phyloP scores from a whole-genome alignment of 2,797 vertebrate genomes.

The Pseudocheirus occidentalis region DNA sequence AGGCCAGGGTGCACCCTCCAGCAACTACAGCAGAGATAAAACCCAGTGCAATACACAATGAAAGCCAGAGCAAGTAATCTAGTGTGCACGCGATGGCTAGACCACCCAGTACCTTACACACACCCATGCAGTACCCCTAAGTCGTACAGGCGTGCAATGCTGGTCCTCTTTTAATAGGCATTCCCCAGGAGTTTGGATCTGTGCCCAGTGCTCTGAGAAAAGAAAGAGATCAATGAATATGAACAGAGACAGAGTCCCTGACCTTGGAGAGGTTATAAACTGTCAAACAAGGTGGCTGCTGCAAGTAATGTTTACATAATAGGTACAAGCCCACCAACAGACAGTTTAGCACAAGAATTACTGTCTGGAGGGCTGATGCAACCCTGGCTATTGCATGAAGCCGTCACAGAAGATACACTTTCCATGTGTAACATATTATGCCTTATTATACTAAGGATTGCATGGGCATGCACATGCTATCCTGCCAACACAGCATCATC shows the following conservation, averaged over 20 bases:
- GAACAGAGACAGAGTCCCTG: background rate
- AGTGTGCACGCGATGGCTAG: background rate
- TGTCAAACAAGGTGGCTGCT: background rate
- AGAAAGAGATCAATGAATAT: background rate
- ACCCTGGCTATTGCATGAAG: background rate
- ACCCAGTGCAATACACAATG: background rate
- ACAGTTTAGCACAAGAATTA: background rate
- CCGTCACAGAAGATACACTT: background rate
- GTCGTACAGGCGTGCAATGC: background rate
- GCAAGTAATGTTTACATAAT: conserved; percentile 37
- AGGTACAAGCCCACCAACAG: background rate
- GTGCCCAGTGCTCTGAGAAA: background rate
- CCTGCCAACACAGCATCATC: background rate
- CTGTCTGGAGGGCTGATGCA: background rate
- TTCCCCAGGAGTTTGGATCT: background rate
- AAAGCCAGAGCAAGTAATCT: background rate
- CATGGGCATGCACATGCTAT: background rate
- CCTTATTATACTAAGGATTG: background rate
- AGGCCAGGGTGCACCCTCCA: background rate
- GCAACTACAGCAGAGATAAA: background rate
- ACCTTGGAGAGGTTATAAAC: conserved; percentile 38
- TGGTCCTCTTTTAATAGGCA: background rate
- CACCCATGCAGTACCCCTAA: background rate
- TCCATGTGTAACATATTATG: background rate
- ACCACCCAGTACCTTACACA: background rate